Percentiles rank a stretch among this genome's conserved stretches.
Evolutionary conservation across 1,140 invertebrate species (phyloP).

Genomic region (Psix sp.): DNA sequence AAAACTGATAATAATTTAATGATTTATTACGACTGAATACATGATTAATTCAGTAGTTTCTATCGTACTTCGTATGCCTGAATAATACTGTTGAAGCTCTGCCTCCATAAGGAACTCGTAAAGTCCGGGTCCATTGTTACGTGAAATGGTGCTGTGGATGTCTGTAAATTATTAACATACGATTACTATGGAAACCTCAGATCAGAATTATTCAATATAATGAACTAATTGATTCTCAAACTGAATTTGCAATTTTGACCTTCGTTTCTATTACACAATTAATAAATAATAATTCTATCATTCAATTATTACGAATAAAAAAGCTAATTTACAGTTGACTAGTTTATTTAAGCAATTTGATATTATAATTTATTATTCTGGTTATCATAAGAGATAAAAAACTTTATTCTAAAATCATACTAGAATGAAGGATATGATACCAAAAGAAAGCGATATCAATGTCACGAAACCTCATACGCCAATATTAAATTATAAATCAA

Average conservation of each 20-base stretch:
- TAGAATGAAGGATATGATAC: constrained; percentile 10
- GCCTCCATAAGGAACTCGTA: constrained; percentile 94
- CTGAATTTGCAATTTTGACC: too few species aligned
- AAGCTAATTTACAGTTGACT: too few species aligned
- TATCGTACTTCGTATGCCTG: constrained; percentile 81
- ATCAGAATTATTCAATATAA: not conserved
- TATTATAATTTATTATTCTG: too few species aligned
- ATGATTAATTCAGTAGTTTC: not conserved
- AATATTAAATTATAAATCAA: not conserved
- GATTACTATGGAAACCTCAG: not conserved
- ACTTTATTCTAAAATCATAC: constrained; percentile 4
- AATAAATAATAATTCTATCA: too few species aligned
- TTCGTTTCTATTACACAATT: too few species aligned
- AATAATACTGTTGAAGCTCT: constrained; percentile 93
- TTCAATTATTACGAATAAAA: too few species aligned
- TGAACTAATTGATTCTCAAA: too few species aligned
- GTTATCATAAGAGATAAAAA: constrained; percentile 1
- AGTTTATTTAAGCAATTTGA: too few species aligned
- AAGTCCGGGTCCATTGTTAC: constrained; percentile 82
- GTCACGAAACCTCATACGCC: not conserved
- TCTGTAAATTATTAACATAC: constrained; percentile 59
- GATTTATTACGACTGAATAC: too few species aligned
- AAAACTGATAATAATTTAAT: too few species aligned
- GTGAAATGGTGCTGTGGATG: constrained; percentile 72
- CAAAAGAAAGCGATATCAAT: constrained; percentile 8